Conservation (phyloP, 2,797 vertebrate genomes). For the Manis crassicaudata region DNA sequence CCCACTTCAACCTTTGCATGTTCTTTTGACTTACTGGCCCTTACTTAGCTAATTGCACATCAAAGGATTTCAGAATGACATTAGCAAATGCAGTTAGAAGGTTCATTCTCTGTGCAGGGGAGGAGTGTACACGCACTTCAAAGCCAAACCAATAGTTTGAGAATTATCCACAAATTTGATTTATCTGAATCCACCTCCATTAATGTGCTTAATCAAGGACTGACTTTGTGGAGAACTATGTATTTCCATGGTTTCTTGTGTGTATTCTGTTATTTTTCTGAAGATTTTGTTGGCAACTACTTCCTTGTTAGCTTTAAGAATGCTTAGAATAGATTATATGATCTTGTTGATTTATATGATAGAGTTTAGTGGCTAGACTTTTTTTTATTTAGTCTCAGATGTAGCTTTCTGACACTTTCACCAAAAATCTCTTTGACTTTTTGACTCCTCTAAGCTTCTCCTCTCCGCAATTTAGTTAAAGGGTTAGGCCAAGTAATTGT, state of each 20-base stretch:
- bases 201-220: slow-evolving; percentile 49
- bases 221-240: neutral
- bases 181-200: slow-evolving; percentile 26
- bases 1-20: neutral
- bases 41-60: neutral
- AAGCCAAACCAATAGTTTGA: slow-evolving; percentile 1
- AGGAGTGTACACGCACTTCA: neutral
- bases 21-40: neutral
- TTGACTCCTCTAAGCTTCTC: neutral
- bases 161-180: slow-evolving; percentile 18
- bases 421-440: neutral
- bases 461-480: slow-evolving; percentile 31
- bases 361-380: neutral
- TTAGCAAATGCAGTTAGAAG: neutral
- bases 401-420: neutral
- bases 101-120: neutral
- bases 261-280: slow-evolving; percentile 35
- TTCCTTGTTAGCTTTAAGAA: slow-evolving; percentile 49
- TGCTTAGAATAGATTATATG: neutral
- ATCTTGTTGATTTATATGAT: slow-evolving; percentile 42
- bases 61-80: neutral
- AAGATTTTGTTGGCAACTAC: slow-evolving; percentile 16
- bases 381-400: slow-evolving; percentile 40
- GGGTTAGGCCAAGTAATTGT: neutral
- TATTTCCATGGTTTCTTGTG: slow-evolving; percentile 1